Conservation (phyloP, 2,888 invertebrate species). For the Lasioglossum figueresi region DNA sequence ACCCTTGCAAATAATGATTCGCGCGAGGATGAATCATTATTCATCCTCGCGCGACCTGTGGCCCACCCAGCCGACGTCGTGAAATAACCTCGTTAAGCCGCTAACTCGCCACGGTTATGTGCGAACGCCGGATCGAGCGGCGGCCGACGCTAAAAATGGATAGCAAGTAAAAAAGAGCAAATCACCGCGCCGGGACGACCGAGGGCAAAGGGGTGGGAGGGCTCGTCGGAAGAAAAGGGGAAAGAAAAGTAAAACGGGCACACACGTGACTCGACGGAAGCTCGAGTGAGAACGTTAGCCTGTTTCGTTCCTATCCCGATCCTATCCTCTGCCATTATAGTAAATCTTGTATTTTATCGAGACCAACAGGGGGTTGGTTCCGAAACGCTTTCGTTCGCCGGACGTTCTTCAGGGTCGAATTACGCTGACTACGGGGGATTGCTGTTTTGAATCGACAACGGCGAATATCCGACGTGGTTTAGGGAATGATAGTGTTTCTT, state of each 20-base stretch:
- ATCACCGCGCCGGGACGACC: not conserved
- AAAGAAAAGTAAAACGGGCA: conserved; percentile 37
- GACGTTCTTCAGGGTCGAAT: conserved; percentile 3
- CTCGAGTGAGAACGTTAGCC: conserved; percentile 50
- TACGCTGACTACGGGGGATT: not conserved
- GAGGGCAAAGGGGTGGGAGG: not conserved
- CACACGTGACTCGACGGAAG: conserved; percentile 63
- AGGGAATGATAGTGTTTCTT: not conserved
- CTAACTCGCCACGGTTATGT: conserved; percentile 69
- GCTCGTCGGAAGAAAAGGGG: conserved; percentile 25
- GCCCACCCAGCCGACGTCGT: conserved; percentile 70
- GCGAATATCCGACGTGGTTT: not conserved
- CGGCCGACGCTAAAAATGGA: conserved; percentile 9
- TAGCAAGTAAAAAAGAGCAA: not conserved
- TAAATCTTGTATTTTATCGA: conserved; percentile 27
- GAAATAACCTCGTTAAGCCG: conserved; percentile 76
- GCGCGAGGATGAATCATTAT: conserved; percentile 75
- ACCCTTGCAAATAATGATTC: conserved; percentile 44
- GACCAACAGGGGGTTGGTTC: not conserved
- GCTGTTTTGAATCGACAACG: not conserved
- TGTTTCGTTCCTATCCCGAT: conserved; percentile 11
- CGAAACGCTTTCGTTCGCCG: not conserved
- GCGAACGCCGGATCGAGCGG: conserved; percentile 35
- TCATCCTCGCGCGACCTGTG: conserved; percentile 79
- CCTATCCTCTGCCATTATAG: conserved; percentile 23